Conservation (phyloP, 1,140 invertebrate species). For the Propsilocerus akamusi region DNA sequence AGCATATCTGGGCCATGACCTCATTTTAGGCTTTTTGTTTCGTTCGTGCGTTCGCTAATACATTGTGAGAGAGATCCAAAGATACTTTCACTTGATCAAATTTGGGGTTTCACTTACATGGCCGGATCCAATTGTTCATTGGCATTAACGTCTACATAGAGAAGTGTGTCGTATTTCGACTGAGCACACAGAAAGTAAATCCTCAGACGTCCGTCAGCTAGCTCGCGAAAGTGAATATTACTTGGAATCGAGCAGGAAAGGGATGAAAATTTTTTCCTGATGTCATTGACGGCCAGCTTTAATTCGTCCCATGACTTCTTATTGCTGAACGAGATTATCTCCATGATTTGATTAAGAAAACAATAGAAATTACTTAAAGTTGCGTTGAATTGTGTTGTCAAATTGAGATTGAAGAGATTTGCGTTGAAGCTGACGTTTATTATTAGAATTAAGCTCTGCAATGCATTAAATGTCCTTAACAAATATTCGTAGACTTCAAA, state of each 20-base stretch:
- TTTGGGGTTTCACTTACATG: background rate
- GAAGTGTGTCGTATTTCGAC: conserved; percentile 68
- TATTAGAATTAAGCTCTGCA: background rate
- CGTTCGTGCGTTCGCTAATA: background rate
- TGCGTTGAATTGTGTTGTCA: background rate
- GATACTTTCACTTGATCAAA: background rate
- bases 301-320: conserved; percentile 60
- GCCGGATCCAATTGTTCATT: background rate
- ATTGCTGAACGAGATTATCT: conserved; percentile 13
- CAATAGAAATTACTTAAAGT: background rate
- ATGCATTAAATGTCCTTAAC: background rate
- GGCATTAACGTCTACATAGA: conserved; percentile 60
- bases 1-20: conserved; percentile 9
- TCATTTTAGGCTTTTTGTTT: background rate
- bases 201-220: conserved; percentile 54
- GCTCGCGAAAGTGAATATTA: conserved; percentile 55
- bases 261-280: conserved; percentile 55
- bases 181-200: conserved; percentile 81
- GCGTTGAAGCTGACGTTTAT: background rate
- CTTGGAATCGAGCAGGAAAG: conserved; percentile 60
- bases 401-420: background rate
- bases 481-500: background rate
- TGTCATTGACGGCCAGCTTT: conserved; percentile 57
- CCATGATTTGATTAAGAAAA: background rate
- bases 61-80: background rate